Percentiles rank a stretch among this genome's conserved stretches.
Conservation (phyloP, 1,140 invertebrate species). For the Rhopalosiphum maidis region DNA sequence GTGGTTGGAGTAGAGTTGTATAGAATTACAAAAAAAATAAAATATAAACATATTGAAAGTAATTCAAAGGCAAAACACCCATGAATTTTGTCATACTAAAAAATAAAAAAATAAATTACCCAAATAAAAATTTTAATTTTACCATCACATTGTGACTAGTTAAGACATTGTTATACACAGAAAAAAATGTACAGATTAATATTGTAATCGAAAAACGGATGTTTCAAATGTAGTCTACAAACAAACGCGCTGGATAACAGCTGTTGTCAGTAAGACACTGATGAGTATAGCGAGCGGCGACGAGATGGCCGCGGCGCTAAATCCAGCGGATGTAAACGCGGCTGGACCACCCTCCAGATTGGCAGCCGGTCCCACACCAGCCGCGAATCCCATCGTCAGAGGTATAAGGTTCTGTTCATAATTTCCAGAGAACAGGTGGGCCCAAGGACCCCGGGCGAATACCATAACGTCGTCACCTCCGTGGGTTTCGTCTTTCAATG, state of each 20-base stretch:
- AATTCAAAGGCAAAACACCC: too few species aligned
- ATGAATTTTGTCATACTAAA: too few species aligned
- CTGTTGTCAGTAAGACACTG: not conserved
- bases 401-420: conserved; percentile 73
- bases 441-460: conserved; percentile 70
- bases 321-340: not conserved
- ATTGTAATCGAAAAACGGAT: not conserved
- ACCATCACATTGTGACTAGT: too few species aligned
- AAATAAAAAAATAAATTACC: too few species aligned
- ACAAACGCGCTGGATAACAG: too few species aligned
- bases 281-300: not conserved
- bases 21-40: too few species aligned
- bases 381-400: conserved; percentile 70
- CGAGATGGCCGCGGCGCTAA: not conserved
- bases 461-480: conserved; percentile 75
- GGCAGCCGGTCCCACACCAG: conserved; percentile 60
- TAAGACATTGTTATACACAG: not conserved
- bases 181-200: not conserved
- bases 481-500: conserved; percentile 69
- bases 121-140: too few species aligned
- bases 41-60: too few species aligned
- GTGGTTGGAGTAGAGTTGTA: too few species aligned
- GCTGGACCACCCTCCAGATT: not conserved
- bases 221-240: not conserved
- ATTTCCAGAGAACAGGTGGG: conserved; percentile 71